Conservation (phyloP, 1,140 invertebrate species). For the Microplitis mediator region DNA sequence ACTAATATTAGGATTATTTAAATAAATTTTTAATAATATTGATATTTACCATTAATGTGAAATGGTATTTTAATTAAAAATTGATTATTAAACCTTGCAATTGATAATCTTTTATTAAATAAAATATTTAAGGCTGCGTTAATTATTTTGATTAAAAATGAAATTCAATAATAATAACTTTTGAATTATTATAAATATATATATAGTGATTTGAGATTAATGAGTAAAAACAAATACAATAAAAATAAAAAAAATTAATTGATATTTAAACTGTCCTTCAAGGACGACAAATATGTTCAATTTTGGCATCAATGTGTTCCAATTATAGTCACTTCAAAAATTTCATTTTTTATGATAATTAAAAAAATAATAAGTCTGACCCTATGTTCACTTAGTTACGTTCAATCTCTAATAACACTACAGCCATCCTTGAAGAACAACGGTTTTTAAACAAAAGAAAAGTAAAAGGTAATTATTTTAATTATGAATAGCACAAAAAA, state of each 20-base stretch:
- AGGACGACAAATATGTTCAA: not conserved
- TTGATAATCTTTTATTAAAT: too few species aligned
- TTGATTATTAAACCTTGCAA: too few species aligned
- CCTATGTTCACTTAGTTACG: too few species aligned
- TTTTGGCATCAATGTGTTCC: conserved; percentile 22
- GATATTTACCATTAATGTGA: not conserved
- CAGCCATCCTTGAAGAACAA: not conserved
- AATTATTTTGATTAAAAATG: not conserved
- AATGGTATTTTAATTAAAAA: too few species aligned
- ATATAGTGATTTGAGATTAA: not conserved
- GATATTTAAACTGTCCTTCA: not conserved
- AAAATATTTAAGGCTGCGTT: too few species aligned
- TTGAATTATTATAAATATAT: not conserved
- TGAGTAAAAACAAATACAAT: too few species aligned
- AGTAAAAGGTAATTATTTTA: not conserved
- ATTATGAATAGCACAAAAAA: not conserved
- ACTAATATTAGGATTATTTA: not conserved
- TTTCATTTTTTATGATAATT: conserved; percentile 9
- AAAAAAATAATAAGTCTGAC: conserved; percentile 10
- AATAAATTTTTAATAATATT: not conserved
- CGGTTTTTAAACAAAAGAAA: not conserved
- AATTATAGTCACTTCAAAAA: not conserved
- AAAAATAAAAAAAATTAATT: too few species aligned
- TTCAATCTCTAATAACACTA: not conserved
- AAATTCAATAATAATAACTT: too few species aligned